Conservation (phyloP, 2,797 vertebrate genomes). For the Halcyon smyrnensis region DNA sequence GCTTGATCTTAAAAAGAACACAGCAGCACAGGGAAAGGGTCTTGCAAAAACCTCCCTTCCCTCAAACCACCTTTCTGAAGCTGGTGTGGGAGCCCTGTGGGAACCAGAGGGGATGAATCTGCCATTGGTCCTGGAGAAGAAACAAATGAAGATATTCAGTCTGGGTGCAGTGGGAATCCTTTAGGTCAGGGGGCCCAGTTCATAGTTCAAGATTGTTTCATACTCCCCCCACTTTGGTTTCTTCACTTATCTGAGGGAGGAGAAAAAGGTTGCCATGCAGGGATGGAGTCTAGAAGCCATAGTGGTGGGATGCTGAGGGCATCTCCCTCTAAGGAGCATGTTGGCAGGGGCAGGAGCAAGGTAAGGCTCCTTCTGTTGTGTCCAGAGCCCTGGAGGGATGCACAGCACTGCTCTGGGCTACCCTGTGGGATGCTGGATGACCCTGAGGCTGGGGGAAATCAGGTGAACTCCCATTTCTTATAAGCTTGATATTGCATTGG, state of each 20-base stretch:
- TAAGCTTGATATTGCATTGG: neutral
- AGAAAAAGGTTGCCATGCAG: neutral
- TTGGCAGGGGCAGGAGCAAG: neutral
- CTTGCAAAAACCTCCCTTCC: neutral
- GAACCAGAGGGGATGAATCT: neutral
- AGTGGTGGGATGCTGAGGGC: neutral
- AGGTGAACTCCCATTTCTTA: neutral
- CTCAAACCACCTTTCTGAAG: neutral
- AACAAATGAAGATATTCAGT: neutral
- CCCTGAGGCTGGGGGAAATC: neutral
- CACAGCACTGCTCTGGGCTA: neutral
- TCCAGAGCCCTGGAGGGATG: neutral
- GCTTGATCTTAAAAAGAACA: neutral
- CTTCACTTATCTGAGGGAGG: neutral
- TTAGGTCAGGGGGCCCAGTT: neutral
- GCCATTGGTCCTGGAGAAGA: neutral
- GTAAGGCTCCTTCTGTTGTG: neutral
- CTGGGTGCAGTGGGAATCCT: neutral
- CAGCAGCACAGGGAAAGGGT: neutral
- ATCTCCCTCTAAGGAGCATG: fast-evolving
- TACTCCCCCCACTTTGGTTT: neutral
- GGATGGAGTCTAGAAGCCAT: neutral
- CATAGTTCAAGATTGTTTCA: neutral
- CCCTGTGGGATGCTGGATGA: neutral
- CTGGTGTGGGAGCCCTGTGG: neutral